Base-by-base conservation (phyloP, 2,888 invertebrate species). In the Tanytarsus gracilentus region DNA sequence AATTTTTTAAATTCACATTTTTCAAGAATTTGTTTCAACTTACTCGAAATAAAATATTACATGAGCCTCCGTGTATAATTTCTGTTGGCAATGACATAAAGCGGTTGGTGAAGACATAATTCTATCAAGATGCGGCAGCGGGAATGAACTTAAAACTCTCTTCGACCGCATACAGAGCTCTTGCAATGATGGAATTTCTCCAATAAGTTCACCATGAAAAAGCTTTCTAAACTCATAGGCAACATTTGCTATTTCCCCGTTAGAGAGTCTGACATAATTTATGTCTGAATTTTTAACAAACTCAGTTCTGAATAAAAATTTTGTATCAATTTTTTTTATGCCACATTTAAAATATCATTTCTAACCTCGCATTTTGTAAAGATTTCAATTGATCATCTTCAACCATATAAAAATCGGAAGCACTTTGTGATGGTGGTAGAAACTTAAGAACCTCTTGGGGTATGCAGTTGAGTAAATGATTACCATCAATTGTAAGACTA, bases 1-100 rank as follows among this genome's bases (percentile, higher is more conserved):
- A 11, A 21, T 18, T 39, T 44, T 3, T 11, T 3, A 23, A 3
- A 44, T 18, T 44, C n/a, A 4, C 16, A 6, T 14, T 11, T 36
- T 16, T 23, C 11, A 30, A 51, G 8, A 30, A 27, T 29, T 21
- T 25, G 2, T n/a, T n/a, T 5, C 8, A 3, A 30, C 44, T 23
- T 44, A 58, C 58, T 48, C 44, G 18, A 21, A 18, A 40, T 29
- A 58, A 18, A 58, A 58, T 7, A 40, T 2, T 8, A 23, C 29
- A 40, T 40, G 26, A 29, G 58, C 30, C 48, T 58, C 58, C 3
- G 18, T 29, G 21, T 48, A 58, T n/a, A 58, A 48, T 58, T n/a
- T 16, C 6, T 44, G 8, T 18, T 21, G 29, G 18, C 58, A 58
- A 7, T 40, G 9, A 18, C 58, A 58, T 11, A 48, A 40, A 7